These are phyloP conservation scores for Pantala flavescens DNA, from an alignment of 1,140 invertebrate genomes.

Conservation along the genomic window DNA sequence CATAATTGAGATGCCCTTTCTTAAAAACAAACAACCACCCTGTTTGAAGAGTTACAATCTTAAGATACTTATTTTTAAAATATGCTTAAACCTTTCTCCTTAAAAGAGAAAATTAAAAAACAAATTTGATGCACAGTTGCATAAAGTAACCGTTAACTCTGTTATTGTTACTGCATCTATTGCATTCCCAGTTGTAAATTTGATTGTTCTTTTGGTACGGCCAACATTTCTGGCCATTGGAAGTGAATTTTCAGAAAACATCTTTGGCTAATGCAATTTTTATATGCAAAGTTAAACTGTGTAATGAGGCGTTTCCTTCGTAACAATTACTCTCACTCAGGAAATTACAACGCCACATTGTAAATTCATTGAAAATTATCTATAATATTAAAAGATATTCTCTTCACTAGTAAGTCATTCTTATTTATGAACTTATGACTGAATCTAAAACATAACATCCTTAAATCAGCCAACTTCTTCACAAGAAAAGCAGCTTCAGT, in stretches of 20 bases:
- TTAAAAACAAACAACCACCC: not conserved
- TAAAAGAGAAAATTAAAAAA: conserved; percentile 6
- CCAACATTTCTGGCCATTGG: not conserved
- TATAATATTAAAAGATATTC: conserved; percentile 11
- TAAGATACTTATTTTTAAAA: conserved; percentile 3
- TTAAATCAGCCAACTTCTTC: too few species aligned
- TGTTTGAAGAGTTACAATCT: not conserved
- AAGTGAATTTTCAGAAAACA: not conserved
- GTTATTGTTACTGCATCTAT: conserved; percentile 1
- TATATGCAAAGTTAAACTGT: conserved; percentile 8
- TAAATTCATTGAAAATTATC: conserved; percentile 5
- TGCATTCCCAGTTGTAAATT: not conserved
- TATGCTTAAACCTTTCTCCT: conserved; percentile 9
- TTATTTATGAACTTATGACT: not conserved
- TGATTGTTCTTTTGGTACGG: conserved; percentile 6
- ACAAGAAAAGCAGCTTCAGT: too few species aligned
- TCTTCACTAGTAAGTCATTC: conserved; percentile 6
- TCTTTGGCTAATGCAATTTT: conserved; percentile 6
- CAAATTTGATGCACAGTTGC: not conserved
- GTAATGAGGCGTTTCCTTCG: conserved; percentile 8
- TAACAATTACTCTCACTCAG: conserved; percentile 1
- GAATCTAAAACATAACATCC: too few species aligned
- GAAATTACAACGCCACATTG: conserved; percentile 5
- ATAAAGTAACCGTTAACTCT: not conserved
- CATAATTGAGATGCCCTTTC: not conserved